phyloP scores from a whole-genome alignment of 2,797 vertebrate genomes.

The Orestias chungarensis region DNA sequence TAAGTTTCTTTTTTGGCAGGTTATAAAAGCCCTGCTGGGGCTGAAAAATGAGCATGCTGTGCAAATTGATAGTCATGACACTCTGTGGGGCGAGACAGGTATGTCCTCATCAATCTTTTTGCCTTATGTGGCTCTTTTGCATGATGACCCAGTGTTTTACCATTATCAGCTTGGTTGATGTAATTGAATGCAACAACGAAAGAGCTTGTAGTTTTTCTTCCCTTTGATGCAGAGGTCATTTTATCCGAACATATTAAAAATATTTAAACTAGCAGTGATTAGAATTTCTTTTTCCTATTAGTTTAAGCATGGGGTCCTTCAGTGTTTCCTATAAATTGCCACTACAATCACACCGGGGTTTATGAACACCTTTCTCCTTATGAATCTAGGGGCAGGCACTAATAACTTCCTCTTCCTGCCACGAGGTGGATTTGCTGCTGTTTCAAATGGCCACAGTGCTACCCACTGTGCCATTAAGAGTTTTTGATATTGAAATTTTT shows the following conservation, averaged over 20 bases:
- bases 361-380: not conserved
- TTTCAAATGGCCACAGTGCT: too few species aligned
- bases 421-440: not conserved
- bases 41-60: constrained; percentile 84
- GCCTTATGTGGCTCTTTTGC: constrained; percentile 40
- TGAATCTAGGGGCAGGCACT: not conserved
- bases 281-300: not conserved
- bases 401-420: not conserved
- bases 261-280: not conserved
- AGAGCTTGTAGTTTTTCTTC: constrained; percentile 24
- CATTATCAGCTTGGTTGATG: constrained; percentile 43
- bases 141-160: constrained; percentile 59
- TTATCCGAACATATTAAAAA: constrained; percentile 1
- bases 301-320: not conserved
- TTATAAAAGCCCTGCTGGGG: constrained; percentile 89
- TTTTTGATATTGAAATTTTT: too few species aligned
- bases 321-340: not conserved
- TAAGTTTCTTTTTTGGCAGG: constrained; percentile 81
- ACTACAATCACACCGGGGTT: not conserved
- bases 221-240: constrained; percentile 32
- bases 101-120: constrained; percentile 74
- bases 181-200: constrained; percentile 42
- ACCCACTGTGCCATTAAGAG: too few species aligned
- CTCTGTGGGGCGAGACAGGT: constrained; percentile 99
- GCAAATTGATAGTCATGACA: constrained; percentile 93